These are phyloP conservation scores for Microcebus griseorufus DNA, from an alignment of 2,113 vertebrate species.

Conservation along the genomic window DNA sequence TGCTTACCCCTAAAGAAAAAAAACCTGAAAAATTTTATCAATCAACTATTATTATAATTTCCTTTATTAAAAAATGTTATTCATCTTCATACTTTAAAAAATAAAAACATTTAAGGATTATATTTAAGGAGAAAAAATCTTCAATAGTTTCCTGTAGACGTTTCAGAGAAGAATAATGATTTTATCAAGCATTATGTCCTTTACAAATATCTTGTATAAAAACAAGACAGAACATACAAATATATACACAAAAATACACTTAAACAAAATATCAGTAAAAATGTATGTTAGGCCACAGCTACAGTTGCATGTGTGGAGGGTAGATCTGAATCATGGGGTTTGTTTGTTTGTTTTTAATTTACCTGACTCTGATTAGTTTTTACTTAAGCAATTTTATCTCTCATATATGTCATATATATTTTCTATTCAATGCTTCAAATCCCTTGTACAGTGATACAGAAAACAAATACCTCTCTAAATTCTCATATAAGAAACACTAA, in stretches of 20 bases:
- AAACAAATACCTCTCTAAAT: conserved; percentile 36
- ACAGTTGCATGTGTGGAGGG: background rate
- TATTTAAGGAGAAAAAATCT: background rate
- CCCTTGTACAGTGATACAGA: background rate
- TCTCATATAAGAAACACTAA: background rate
- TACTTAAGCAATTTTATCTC: background rate
- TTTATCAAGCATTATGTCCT: background rate
- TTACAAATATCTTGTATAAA: conserved; percentile 19
- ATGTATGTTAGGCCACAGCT: background rate
- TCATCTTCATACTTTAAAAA: conserved; percentile 35
- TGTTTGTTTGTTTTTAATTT: conserved; percentile 31
- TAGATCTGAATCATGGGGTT: background rate
- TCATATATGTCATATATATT: background rate
- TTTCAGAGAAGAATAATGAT: background rate
- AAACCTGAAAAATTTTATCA: background rate
- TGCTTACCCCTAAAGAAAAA: background rate
- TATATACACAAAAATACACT: background rate
- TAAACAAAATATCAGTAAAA: conserved; percentile 7
- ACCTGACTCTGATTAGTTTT: background rate
- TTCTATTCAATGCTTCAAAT: background rate
- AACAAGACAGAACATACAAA: background rate
- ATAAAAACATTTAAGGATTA: conserved; percentile 1
- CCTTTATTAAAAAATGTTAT: conserved; percentile 34
- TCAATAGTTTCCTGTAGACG: background rate
- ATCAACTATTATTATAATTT: background rate